Base-by-base conservation (phyloP, 2,797 vertebrate species). In the Aulostomus chinensis region DNA sequence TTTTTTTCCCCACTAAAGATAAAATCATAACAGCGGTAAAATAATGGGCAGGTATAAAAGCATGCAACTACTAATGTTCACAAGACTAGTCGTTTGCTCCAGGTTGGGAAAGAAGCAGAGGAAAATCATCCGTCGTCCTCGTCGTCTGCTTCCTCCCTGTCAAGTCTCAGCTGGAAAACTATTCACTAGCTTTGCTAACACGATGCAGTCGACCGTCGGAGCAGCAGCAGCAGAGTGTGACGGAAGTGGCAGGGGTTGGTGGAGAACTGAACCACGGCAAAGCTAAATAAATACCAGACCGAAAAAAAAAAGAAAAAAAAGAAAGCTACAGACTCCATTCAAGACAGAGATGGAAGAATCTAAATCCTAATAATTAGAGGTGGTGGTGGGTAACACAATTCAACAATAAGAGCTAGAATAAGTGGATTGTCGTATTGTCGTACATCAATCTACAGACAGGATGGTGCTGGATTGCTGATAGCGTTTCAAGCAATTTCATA, bases 31-130 rank as follows among this genome's bases (percentile, higher is more conserved):
- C 61, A 73, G 68, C 73, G 72, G 45, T 78, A 81, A 86, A 89
- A 54, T 55, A 81, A 89, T 64, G 52, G 37, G 63, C 53, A 43
- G 31, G 68, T 48, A 68, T 36, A 78, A 77, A 69, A 82, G 85
- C 90, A 92, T 92, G 91, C 90, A 88, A 86, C 80, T 84, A 89
- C 76, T 74, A 72, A 85, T 85, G 71, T 78, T 84, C 72, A 91
- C 82, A 73, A 85, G 77, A 83, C 72, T 49, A 78, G 71, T 76
- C 0, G 22, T 63, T 78, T 29, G 40, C 58, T 61, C 42, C 57
- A 53, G 61, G 58, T 33, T 9, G 38, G 65, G 42, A 58, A 32
- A 63, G 48, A 61, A 60, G 45, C 40, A 34, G 55, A 60, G 53
- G n/a, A 52, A 25, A 32, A 47, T 5, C 3, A 59, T 28, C 4